Evolutionary conservation across 2,888 invertebrate genomes (phyloP).

Genomic region (Brenthis ino): DNA sequence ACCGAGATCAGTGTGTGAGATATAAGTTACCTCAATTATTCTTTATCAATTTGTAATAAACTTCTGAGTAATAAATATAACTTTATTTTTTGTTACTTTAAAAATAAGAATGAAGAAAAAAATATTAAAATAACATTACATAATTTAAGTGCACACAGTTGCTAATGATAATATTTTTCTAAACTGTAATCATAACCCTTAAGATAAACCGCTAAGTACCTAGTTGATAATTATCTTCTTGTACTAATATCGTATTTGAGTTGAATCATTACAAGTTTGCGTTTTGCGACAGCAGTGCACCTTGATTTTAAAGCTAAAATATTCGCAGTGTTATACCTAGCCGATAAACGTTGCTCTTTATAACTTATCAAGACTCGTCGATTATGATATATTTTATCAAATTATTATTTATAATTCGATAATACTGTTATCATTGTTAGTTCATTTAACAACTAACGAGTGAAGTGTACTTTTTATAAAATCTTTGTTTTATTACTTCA

Average conservation of each 20-base stretch:
- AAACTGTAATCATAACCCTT: conserved; percentile 20
- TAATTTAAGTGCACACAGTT: background rate
- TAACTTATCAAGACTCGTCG: conserved; percentile 48
- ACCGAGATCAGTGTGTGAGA: too few relatives aligned
- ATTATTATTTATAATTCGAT: conserved; percentile 50
- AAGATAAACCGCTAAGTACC: conserved; percentile 24
- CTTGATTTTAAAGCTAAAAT: background rate
- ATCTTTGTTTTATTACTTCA: conserved; percentile 8
- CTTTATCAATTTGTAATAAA: too few relatives aligned
- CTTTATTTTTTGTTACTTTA: too few relatives aligned
- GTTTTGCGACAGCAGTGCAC: conserved; percentile 25
- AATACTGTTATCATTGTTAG: conserved; percentile 51
- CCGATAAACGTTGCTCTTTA: conserved; percentile 16
- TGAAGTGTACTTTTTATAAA: conserved; percentile 35
- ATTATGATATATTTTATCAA: conserved; percentile 64
- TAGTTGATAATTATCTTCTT: conserved; percentile 27
- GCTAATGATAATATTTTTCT: conserved; percentile 13
- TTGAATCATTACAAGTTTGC: conserved; percentile 18
- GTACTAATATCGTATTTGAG: conserved; percentile 21
- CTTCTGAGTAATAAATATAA: too few relatives aligned
- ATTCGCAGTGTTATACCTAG: conserved; percentile 12
- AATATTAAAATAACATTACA: too few relatives aligned
- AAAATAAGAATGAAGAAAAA: too few relatives aligned
- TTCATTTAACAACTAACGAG: conserved; percentile 54
- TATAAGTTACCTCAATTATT: too few relatives aligned